These are phyloP conservation scores for Tethea ocularis DNA, from an alignment of 2,888 invertebrate species.

Conservation along the genomic window DNA sequence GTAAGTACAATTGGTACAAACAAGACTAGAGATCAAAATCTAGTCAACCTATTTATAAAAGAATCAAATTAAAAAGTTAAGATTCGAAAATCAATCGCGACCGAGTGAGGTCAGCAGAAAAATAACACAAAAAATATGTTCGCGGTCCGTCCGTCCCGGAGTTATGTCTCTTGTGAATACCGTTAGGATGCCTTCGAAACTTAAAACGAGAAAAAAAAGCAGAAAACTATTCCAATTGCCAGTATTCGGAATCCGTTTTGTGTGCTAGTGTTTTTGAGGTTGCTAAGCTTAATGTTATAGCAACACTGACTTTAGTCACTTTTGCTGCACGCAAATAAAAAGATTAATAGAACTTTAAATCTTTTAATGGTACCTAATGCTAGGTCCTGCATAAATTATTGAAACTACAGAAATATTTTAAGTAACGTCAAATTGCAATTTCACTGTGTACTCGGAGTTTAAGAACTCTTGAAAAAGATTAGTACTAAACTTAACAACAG, in stretches of 20 bases:
- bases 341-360: too few species aligned
- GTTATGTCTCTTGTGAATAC: conserved; percentile 78
- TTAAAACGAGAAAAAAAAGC: conserved; percentile 68
- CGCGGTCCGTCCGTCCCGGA: conserved; percentile 68
- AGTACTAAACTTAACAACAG: too few species aligned
- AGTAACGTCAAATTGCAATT: too few species aligned
- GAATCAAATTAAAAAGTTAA: conserved; percentile 40
- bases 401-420: too few species aligned
- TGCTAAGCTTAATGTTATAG: conserved; percentile 10
- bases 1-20: not conserved
- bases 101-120: conserved; percentile 72
- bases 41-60: not conserved
- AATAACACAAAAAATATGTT: conserved; percentile 70
- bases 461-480: too few species aligned
- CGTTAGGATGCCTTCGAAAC: conserved; percentile 79
- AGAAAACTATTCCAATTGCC: conserved; percentile 83
- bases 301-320: not conserved
- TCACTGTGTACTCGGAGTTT: too few species aligned
- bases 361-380: too few species aligned
- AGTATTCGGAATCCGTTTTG: conserved; percentile 81
- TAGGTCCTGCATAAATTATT: too few species aligned
- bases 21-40: not conserved
- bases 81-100: conserved; percentile 63
- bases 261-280: conserved; percentile 60
- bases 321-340: not conserved